phyloP scores from a whole-genome alignment of 2,113 vertebrate genomes.

The Syngnathus typhle region DNA sequence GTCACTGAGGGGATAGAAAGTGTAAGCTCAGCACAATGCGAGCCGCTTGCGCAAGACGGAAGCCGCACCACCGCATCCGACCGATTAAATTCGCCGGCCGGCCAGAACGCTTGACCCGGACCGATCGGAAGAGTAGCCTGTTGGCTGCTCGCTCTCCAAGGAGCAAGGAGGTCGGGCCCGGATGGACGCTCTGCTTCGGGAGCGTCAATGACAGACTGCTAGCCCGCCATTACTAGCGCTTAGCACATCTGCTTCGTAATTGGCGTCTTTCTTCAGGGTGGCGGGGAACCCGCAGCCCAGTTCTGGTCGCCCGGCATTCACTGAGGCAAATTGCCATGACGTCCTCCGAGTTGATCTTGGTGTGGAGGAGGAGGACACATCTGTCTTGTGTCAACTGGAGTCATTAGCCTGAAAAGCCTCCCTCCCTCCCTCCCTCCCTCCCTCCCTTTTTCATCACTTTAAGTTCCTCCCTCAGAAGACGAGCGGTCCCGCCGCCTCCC shows the following conservation, averaged over 20 bases:
- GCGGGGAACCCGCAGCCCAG: too few species aligned
- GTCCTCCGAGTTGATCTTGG: neutral
- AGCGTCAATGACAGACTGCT: neutral
- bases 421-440: slow-evolving; percentile 25
- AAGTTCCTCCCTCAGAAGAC: slow-evolving; percentile 53
- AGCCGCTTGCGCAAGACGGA: neutral
- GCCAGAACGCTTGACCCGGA: too few species aligned
- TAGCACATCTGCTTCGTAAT: too few species aligned
- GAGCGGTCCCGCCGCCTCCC: slow-evolving; percentile 45
- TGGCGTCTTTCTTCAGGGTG: too few species aligned
- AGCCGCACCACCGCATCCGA: neutral
- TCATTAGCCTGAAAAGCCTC: slow-evolving; percentile 26
- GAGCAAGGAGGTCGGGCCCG: too few species aligned
- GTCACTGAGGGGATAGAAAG: neutral
- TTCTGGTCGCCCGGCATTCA: neutral
- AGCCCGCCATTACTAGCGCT: too few species aligned
- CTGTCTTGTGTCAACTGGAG: slow-evolving; percentile 3
- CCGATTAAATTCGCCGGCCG: too few species aligned
- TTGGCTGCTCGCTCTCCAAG: too few species aligned
- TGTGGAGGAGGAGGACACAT: neutral
- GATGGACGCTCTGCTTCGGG: too few species aligned
- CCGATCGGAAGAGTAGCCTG: too few species aligned
- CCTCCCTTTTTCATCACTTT: slow-evolving; percentile 53
- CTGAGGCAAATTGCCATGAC: neutral
- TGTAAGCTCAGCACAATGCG: neutral